Base-by-base conservation (phyloP, 2,113 vertebrate genomes). In the Pluvialis apricaria region DNA sequence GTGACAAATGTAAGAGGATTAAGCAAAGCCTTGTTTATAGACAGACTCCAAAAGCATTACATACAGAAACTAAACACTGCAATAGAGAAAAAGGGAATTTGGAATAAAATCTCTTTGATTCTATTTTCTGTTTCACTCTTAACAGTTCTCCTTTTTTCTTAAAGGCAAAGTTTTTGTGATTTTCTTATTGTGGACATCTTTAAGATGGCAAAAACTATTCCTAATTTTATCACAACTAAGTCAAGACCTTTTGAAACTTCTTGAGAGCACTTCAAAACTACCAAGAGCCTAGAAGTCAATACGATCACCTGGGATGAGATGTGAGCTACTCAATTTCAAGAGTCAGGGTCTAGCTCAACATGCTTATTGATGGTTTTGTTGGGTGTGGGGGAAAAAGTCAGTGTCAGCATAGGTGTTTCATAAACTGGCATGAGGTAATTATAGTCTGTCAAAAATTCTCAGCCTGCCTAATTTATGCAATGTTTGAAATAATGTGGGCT, bases 1-100 rank as follows among this genome's bases (percentile, higher is more conserved):
- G 16, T 64, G 71, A 93, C n/a, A 70, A 87, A 88, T 24, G 6
- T 32, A 82, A 93, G 62, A 80, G 60, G 79, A 90, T 88, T 76
- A 88, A 72, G 19, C 6, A 18, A 77, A 88, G n/a, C 5, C 15
- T 61, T 78, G 29, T 71, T 83, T 24, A 49, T 8, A 76, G 60
- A 42, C 38, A 80, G 22, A 38, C 31, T 85, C 47, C 80, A 60
- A 68, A 86, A 62, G 13, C 18, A 60, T 31, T 84, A 22, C 5
- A 55, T 54, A 75, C 8, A 92, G 82, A 86, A 81, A 78, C 6
- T 18, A 64, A 88, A 57, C 6, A 57, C 1, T 68, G 29, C 25
- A 83, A 40, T 4, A 90, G 25, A 38, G 34, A 82, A 86, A 81
- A 90, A 51, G 21, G 15, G 42, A 81, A 55, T 72, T 65, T 70